phyloP scores from a whole-genome alignment of 2,888 invertebrate species.

The Fragum fragum region DNA sequence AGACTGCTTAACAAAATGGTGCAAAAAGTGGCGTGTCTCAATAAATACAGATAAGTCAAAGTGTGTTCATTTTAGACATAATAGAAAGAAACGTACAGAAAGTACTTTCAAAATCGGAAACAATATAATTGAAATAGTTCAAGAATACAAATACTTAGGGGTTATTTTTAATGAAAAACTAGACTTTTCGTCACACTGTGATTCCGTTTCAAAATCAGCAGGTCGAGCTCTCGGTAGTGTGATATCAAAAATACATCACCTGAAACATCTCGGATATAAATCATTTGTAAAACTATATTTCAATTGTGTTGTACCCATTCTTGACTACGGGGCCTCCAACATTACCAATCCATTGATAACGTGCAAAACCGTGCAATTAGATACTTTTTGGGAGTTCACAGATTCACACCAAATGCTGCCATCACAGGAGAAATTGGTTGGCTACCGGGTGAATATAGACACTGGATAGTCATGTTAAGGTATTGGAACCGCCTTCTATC shows the following conservation, averaged over 20 bases:
- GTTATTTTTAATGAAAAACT: constrained; percentile 44
- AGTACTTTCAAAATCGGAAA: constrained; percentile 48
- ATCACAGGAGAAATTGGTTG: constrained; percentile 46
- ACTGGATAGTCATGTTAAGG: constrained; percentile 34
- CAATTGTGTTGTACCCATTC: constrained; percentile 38
- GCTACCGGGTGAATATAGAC: constrained; percentile 32
- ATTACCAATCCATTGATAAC: constrained; percentile 30
- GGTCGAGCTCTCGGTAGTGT: constrained; percentile 40
- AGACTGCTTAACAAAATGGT: constrained; percentile 37
- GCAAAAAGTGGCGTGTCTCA: constrained; percentile 38
- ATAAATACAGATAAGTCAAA: constrained; percentile 40
- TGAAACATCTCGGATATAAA: constrained; percentile 45
- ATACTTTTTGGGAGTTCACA: constrained; percentile 49
- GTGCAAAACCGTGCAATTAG: constrained; percentile 42
- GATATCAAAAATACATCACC: constrained; percentile 39
- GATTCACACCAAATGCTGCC: constrained; percentile 39
- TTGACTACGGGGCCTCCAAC: constrained; percentile 48
- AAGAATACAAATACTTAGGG: constrained; percentile 53
- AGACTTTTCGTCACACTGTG: constrained; percentile 16
- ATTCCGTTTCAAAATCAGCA: constrained; percentile 19
- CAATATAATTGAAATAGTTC: constrained; percentile 34
- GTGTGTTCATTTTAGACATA: constrained; percentile 38
- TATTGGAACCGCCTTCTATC: constrained; percentile 43
- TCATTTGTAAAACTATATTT: constrained; percentile 40
- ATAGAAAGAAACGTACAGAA: not conserved